Evolutionary conservation across 2,888 invertebrate species (phyloP), one percentile per base, ranked within the genome.

Genomic region (Cheilosia soror): DNA sequence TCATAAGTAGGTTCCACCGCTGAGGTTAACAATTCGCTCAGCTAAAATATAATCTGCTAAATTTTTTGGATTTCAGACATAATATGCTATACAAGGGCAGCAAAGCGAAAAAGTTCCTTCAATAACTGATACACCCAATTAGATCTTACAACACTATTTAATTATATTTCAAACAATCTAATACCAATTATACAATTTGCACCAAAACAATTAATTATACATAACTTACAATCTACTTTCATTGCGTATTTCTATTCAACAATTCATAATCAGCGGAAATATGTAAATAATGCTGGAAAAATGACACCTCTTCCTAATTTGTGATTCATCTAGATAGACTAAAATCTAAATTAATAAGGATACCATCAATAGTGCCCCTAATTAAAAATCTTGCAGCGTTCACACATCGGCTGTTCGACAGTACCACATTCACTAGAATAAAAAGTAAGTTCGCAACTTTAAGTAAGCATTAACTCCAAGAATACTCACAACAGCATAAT

Each of bases 401-500:
- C 73, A 53, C 88, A 88, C 68, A 81, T 86, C 15, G 88, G 88
- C 31, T 78, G 75, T 7, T 88, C 88, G n/a, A 63, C 20, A 4
- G 88, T 87, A 0, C 87, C 87, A 51, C 88, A 88, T 25, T 81
- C 86, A 51, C 88, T 88, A 11, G 2, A 73, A 73, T 13, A 29
- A 57, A 13, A 40, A 57, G 29, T 0, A 20, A 68, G 62, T 6
- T 4, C 0, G 1, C 51, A 0, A 65, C 25, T 0, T 1, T 6
- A n/a, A 44, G 9, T 9, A 1, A 20, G 13, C 44, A 20, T 15
- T 0, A 37, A 31, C 5, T 66, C 9, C 7, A 40, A 4, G 5
- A 2, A 13, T 40, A 87, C 88, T 87, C 80, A 88, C 88, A 88
- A 88, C n/a, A 88, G 51, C 55, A 79, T 73, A 66, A 88, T 87